phyloP scores from a whole-genome alignment of 92 coral and sea anemone species.

The Palythoa grandiflora region DNA sequence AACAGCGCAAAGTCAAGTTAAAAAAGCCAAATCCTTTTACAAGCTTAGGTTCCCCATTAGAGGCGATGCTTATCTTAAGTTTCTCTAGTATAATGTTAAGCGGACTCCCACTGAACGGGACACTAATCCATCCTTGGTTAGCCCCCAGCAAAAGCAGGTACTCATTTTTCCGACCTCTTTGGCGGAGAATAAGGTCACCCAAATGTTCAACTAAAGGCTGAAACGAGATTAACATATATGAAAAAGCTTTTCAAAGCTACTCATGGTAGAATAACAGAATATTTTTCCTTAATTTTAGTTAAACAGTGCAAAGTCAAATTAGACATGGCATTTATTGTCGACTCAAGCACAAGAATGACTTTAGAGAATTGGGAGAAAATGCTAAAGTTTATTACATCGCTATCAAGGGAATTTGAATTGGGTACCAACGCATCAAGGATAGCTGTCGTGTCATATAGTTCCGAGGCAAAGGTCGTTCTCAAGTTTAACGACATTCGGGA shows the following conservation, averaged over 20 bases:
- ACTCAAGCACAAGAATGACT: constrained; percentile 26
- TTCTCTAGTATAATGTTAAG: no score
- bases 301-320: constrained; percentile 41
- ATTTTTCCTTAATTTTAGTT: not conserved
- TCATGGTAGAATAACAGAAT: not conserved
- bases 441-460: constrained; percentile 42
- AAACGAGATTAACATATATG: no score
- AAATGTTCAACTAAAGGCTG: no score
- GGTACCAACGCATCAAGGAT: constrained; percentile 23
- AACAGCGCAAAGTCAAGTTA: constrained; percentile 37
- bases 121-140: no score
- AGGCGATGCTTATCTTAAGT: no score
- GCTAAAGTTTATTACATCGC: constrained; percentile 7
- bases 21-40: no score
- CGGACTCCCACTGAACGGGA: no score
- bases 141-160: no score
- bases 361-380: constrained; percentile 31
- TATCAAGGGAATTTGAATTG: constrained; percentile 31
- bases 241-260: no score
- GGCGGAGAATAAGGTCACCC: no score
- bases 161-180: no score
- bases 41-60: no score
- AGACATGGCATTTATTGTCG: constrained; percentile 44
- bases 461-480: constrained; percentile 10
- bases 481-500: constrained; percentile 20